Percentiles rank a stretch among this genome's conserved stretches.
These are phyloP conservation scores for Odontothrips loti DNA, from an alignment of 2,888 invertebrate genomes.

Conservation along the genomic window DNA sequence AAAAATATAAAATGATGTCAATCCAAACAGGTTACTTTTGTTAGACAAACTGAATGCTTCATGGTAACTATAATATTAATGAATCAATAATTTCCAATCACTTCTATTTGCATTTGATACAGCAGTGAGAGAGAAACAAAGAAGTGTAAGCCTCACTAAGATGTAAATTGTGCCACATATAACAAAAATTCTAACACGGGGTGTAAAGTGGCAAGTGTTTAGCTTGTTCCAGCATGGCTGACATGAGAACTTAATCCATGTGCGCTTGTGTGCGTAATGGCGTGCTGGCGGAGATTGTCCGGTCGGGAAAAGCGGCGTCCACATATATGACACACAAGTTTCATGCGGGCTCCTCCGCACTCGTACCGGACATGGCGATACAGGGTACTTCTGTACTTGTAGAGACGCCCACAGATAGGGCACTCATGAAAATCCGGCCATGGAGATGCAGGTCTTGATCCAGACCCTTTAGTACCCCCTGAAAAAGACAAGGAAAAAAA, in stretches of 20 bases:
- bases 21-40: neutral
- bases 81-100: no score
- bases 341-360: slow-evolving; percentile 9
- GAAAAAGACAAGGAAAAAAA: neutral
- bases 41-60: neutral
- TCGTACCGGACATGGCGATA: slow-evolving; percentile 6
- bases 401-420: slow-evolving; percentile 3
- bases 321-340: slow-evolving; percentile 6
- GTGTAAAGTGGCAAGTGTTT: neutral
- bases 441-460: neutral
- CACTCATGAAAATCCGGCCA: slow-evolving; percentile 13
- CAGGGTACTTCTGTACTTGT: slow-evolving; percentile 3
- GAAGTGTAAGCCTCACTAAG: no score
- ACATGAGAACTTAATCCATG: neutral
- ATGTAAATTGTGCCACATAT: no score
- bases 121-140: no score
- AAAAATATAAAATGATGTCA: neutral
- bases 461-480: neutral
- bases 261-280: neutral
- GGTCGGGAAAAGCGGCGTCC: neutral
- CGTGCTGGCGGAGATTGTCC: slow-evolving; percentile 7
- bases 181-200: no score
- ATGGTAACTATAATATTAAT: no score
- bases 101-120: no score
- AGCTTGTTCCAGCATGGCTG: neutral